phyloP scores from a whole-genome alignment of 2,888 invertebrate species.

The Thysanoteuthis rhombus region DNA sequence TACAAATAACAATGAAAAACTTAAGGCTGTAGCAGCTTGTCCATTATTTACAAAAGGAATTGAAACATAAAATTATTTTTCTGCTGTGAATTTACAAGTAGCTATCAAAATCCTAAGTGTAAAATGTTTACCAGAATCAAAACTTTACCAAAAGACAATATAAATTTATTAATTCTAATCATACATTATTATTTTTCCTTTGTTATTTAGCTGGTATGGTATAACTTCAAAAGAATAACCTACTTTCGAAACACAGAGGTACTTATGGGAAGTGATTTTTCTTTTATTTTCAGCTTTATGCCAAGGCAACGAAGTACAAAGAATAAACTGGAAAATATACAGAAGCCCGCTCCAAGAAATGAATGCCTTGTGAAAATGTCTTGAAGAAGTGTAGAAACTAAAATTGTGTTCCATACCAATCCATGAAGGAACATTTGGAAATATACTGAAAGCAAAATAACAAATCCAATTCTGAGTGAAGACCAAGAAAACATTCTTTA shows the following conservation, averaged over 20 bases:
- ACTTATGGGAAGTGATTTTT: conserved; percentile 12
- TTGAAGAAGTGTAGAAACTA: neutral
- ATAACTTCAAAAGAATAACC: neutral
- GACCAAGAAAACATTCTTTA: neutral
- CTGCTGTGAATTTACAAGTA: neutral
- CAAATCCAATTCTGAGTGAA: neutral
- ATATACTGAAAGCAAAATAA: neutral
- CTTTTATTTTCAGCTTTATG: conserved; percentile 12
- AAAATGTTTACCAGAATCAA: neutral
- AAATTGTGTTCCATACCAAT: neutral
- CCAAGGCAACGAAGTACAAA: conserved; percentile 12
- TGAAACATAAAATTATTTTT: neutral
- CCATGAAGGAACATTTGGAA: conserved; percentile 12
- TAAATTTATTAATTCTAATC: neutral
- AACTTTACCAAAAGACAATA: neutral
- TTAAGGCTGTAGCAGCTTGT: neutral
- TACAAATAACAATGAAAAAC: neutral
- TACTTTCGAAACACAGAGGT: neutral
- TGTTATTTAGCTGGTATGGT: conserved; percentile 12
- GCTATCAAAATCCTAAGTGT: neutral
- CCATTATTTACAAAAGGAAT: neutral
- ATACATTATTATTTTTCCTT: neutral
- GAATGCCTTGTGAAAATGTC: conserved; percentile 12
- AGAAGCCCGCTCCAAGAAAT: conserved; percentile 1
- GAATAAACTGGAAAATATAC: neutral